Conservation (phyloP, 2,797 vertebrate species). For the Xyrichtys novacula region DNA sequence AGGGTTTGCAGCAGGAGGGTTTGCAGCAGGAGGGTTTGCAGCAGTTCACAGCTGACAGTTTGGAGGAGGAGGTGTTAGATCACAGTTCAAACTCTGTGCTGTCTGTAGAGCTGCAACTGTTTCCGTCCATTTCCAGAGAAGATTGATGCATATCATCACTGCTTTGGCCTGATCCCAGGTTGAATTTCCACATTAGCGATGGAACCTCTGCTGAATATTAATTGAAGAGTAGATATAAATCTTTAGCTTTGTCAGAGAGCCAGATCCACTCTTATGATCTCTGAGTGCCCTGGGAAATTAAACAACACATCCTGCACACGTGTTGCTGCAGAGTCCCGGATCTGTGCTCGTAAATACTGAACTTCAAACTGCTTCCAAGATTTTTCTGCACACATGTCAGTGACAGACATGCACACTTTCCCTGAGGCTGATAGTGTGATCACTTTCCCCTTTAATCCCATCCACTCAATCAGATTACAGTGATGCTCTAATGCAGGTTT, state of each 20-base stretch:
- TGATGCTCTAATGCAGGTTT: constrained; percentile 21
- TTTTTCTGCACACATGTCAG: neutral
- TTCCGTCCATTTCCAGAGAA: neutral
- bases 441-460: constrained; percentile 38
- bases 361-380: neutral
- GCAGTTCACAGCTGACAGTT: constrained; percentile 35
- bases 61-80: constrained; percentile 11
- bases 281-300: neutral
- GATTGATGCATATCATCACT: neutral
- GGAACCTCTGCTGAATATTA: neutral
- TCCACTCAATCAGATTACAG: constrained; percentile 43
- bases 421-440: constrained; percentile 12
- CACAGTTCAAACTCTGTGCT: constrained; percentile 4
- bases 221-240: neutral
- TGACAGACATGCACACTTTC: neutral
- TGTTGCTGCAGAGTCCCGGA: constrained; percentile 5
- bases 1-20: constrained; percentile 34
- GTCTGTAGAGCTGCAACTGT: neutral
- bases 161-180: neutral
- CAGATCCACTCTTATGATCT: neutral
- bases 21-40: constrained; percentile 26
- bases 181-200: neutral
- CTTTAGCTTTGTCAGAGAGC: neutral
- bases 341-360: neutral
- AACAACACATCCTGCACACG: constrained; percentile 3